These are phyloP conservation scores for Orthosia gothica DNA, from an alignment of 2,888 invertebrate genomes.

Conservation along the genomic window DNA sequence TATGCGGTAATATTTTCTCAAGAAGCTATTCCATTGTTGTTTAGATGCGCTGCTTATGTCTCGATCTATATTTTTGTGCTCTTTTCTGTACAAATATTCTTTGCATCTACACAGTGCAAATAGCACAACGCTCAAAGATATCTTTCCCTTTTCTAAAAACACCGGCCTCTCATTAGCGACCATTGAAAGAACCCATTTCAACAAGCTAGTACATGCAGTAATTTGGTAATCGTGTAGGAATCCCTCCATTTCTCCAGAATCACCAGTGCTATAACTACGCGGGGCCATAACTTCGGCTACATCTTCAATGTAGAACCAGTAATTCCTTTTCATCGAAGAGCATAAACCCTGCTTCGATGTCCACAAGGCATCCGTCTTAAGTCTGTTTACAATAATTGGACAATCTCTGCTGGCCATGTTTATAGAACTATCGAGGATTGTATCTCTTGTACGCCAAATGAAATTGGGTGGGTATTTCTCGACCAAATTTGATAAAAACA, in stretches of 20 bases:
- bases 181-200: slow-evolving; percentile 92
- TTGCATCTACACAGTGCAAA: slow-evolving; percentile 94
- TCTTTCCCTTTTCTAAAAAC: slow-evolving; percentile 89
- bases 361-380: slow-evolving; percentile 84
- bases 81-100: slow-evolving; percentile 91
- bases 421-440: slow-evolving; percentile 69
- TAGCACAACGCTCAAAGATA: slow-evolving; percentile 92
- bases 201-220: slow-evolving; percentile 95
- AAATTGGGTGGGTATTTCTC: slow-evolving; percentile 83
- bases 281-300: slow-evolving; percentile 94
- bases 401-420: slow-evolving; percentile 75
- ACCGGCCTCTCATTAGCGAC: slow-evolving; percentile 83
- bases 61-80: slow-evolving; percentile 93
- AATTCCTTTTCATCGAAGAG: slow-evolving; percentile 91
- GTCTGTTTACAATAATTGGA: slow-evolving; percentile 81
- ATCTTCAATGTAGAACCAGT: slow-evolving; percentile 92
- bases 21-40: slow-evolving; percentile 93
- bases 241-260: slow-evolving; percentile 90
- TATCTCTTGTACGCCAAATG: slow-evolving; percentile 82
- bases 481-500: slow-evolving; percentile 85
- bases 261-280: slow-evolving; percentile 93
- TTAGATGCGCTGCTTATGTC: slow-evolving; percentile 80
- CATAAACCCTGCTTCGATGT: slow-evolving; percentile 89
- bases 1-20: slow-evolving; percentile 93
- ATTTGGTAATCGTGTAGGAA: slow-evolving; percentile 94